Evolutionary conservation across 2,113 vertebrate genomes (phyloP).

Genomic region (Typhlomys cinereus): DNA sequence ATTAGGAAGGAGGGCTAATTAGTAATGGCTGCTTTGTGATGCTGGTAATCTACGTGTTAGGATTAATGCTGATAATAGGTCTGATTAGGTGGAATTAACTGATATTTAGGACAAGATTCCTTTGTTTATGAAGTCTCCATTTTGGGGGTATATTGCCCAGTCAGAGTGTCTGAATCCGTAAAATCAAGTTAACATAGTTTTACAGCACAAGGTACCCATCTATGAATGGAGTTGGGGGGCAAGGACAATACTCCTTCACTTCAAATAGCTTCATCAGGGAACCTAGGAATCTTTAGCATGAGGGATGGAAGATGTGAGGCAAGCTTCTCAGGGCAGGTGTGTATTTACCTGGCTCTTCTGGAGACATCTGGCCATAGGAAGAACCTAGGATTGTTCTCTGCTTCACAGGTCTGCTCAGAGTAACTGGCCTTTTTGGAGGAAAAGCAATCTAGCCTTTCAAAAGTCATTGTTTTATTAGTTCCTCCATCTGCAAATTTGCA

Average conservation of each 20-base stretch:
- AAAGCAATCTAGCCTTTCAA: not conserved
- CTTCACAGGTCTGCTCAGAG: not conserved
- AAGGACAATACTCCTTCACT: conserved; percentile 47
- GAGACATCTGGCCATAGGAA: conserved; percentile 40
- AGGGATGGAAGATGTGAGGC: conserved; percentile 66
- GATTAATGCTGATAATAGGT: conserved; percentile 77
- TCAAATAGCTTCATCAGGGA: conserved; percentile 45
- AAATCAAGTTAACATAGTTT: conserved; percentile 52
- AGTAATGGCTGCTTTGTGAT: conserved; percentile 69
- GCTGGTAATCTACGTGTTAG: conserved; percentile 71
- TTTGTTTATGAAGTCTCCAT: conserved; percentile 73
- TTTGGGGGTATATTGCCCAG: conserved; percentile 13
- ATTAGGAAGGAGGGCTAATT: conserved; percentile 69
- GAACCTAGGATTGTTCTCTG: not conserved
- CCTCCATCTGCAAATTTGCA: not conserved
- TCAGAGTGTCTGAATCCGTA: not conserved
- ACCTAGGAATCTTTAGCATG: conserved; percentile 45
- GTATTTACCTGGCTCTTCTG: conserved; percentile 63
- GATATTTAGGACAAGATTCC: conserved; percentile 69
- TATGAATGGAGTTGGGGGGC: not conserved
- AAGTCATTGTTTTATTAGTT: not conserved
- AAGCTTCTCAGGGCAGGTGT: conserved; percentile 46
- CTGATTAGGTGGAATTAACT: conserved; percentile 76
- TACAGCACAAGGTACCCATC: not conserved
- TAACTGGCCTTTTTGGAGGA: conserved; percentile 30